Evolutionary conservation across 2,888 invertebrate species (phyloP).

Genomic region (Pomacea canaliculata): DNA sequence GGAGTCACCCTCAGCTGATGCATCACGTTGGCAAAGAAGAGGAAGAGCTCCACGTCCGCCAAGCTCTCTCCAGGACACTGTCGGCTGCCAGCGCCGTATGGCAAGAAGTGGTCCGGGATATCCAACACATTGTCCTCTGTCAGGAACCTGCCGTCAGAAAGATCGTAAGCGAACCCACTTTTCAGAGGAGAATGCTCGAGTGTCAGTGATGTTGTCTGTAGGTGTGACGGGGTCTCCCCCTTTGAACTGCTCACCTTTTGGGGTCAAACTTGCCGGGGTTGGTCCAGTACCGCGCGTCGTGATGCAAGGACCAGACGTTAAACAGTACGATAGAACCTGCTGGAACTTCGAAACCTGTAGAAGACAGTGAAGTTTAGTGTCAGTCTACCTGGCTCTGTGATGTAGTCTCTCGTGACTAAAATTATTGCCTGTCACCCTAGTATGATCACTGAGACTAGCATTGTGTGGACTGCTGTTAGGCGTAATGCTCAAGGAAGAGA

Average conservation of each 20-base stretch:
- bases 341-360: conserved; percentile 49
- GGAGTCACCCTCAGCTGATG: conserved; percentile 46
- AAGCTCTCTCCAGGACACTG: conserved; percentile 56
- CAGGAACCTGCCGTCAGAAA: conserved; percentile 46
- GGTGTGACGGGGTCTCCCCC: not conserved
- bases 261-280: conserved; percentile 58
- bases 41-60: conserved; percentile 50
- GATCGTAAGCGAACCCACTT: not conserved
- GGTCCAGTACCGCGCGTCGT: conserved; percentile 57
- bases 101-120: conserved; percentile 56
- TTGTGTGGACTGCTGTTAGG: too few species aligned
- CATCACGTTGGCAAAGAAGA: conserved; percentile 52
- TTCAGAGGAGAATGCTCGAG: too few species aligned
- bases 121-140: conserved; percentile 40
- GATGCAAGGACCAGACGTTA: conserved; percentile 58
- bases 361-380: not conserved
- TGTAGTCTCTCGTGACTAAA: not conserved
- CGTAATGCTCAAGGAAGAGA: too few species aligned
- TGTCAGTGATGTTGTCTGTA: not conserved
- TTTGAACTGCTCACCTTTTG: conserved; percentile 40
- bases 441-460: too few species aligned
- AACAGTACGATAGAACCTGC: conserved; percentile 48
- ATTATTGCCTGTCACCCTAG: too few species aligned
- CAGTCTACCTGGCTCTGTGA: not conserved
- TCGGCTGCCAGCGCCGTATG: conserved; percentile 52